phyloP scores from a whole-genome alignment of 2,113 vertebrate species.

The Anhinga rufa region DNA sequence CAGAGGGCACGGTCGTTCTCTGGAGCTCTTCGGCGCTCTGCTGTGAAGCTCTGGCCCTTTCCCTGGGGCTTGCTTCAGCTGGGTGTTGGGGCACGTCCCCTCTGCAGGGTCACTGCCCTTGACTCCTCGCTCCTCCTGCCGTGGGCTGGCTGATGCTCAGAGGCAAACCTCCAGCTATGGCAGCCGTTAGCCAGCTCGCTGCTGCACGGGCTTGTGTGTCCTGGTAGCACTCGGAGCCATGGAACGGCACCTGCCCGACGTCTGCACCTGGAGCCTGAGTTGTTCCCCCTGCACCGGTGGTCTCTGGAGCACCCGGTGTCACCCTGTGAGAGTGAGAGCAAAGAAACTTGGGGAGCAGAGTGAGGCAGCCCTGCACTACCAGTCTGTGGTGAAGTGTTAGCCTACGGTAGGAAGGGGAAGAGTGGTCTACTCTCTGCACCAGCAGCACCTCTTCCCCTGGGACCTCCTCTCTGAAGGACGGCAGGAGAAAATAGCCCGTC shows the following conservation, averaged over 20 bases:
- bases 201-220: rapidly evolving
- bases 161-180: not conserved
- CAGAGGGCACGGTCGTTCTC: constrained; percentile 24
- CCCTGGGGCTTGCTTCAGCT: not conserved
- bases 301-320: not conserved
- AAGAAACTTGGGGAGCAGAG: not conserved
- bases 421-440: rapidly evolving
- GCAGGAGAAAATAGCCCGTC: not conserved
- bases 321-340: not conserved
- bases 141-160: not conserved
- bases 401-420: not conserved
- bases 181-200: not conserved
- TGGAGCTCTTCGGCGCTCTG: rapidly evolving
- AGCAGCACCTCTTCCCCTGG: not conserved
- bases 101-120: not conserved
- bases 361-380: not conserved
- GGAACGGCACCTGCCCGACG: not conserved
- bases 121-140: not conserved
- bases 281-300: rapidly evolving
- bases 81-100: not conserved
- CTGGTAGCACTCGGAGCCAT: not conserved
- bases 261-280: not conserved
- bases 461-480: not conserved
- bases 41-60: not conserved
- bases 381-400: not conserved